Percentiles rank a stretch among this genome's conserved stretches.
Conservation (phyloP, 2,888 invertebrate species). For the Frankliniella fusca region DNA sequence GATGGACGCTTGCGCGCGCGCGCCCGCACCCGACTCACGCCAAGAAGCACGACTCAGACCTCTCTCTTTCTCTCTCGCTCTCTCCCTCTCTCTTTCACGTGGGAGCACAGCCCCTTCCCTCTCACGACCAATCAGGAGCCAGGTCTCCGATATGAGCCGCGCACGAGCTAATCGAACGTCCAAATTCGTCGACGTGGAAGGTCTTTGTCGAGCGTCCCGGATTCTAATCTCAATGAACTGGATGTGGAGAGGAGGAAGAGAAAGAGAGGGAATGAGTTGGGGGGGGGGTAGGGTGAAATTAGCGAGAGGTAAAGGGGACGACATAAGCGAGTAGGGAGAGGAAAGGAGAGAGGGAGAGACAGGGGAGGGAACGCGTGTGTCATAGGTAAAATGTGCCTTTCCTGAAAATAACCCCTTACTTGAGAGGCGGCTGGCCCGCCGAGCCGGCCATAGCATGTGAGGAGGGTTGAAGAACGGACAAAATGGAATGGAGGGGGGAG, state of each 20-base stretch:
- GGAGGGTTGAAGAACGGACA: background rate
- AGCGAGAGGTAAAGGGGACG: background rate
- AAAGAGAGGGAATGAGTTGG: background rate
- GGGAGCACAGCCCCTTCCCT: too few species aligned
- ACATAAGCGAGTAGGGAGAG: background rate
- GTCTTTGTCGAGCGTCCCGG: slow-evolving; percentile 7
- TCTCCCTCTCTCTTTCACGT: too few species aligned
- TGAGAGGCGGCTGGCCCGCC: background rate
- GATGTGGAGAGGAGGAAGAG: background rate
- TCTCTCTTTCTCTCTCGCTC: too few species aligned
- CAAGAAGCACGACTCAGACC: too few species aligned
- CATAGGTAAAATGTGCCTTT: too few species aligned
- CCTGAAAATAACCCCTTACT: too few species aligned
- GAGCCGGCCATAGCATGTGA: background rate
- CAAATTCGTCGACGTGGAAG: background rate
- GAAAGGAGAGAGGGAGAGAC: background rate
- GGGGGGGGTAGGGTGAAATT: background rate
- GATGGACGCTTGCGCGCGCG: too few species aligned
- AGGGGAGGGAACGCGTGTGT: background rate
- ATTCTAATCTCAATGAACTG: slow-evolving; percentile 19
- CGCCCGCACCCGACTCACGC: too few species aligned
- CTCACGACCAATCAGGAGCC: too few species aligned
- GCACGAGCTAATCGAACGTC: slow-evolving; percentile 15
- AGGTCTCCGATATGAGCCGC: too few species aligned
- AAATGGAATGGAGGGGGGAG: background rate